Conservation (phyloP, 2,888 invertebrate species). For the Tholera decimalis region DNA sequence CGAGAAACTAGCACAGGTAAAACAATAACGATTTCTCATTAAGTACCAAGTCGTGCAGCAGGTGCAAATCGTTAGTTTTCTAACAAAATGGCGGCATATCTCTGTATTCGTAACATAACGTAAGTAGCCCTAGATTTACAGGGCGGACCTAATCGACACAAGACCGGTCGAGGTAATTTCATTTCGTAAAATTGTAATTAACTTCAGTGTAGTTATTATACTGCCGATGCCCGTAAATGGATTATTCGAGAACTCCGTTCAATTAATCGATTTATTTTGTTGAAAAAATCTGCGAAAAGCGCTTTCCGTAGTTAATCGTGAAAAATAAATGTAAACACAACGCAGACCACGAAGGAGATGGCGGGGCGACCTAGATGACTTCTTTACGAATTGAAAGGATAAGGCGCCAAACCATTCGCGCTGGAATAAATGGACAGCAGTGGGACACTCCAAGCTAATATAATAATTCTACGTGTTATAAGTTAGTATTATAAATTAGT, state of each 20-base stretch:
- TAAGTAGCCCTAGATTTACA: constrained; percentile 53
- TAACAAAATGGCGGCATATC: constrained; percentile 65
- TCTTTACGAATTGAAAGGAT: too few species aligned
- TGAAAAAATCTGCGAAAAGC: too few species aligned
- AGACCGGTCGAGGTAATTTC: constrained; percentile 65
- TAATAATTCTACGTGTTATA: too few species aligned
- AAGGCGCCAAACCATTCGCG: too few species aligned
- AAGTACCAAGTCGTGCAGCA: constrained; percentile 41
- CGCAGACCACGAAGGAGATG: too few species aligned
- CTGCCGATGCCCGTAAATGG: constrained; percentile 17
- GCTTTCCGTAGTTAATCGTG: too few species aligned
- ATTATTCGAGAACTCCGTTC: constrained; percentile 21
- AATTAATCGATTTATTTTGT: constrained; percentile 7
- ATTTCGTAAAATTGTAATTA: constrained; percentile 74
- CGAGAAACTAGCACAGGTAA: constrained; percentile 1
- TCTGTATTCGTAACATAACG: constrained; percentile 49
- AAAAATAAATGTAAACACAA: too few species aligned
- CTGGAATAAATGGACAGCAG: too few species aligned
- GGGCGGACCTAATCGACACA: constrained; percentile 71
- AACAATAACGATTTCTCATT: constrained; percentile 38
- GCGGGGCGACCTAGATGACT: too few species aligned
- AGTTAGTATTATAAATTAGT: too few species aligned
- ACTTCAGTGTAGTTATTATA: constrained; percentile 49
- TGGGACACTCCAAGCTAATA: too few species aligned
- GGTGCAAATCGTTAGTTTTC: constrained; percentile 63